phyloP scores from a whole-genome alignment of 2,113 vertebrate genomes.

The Aphyosemion australe region DNA sequence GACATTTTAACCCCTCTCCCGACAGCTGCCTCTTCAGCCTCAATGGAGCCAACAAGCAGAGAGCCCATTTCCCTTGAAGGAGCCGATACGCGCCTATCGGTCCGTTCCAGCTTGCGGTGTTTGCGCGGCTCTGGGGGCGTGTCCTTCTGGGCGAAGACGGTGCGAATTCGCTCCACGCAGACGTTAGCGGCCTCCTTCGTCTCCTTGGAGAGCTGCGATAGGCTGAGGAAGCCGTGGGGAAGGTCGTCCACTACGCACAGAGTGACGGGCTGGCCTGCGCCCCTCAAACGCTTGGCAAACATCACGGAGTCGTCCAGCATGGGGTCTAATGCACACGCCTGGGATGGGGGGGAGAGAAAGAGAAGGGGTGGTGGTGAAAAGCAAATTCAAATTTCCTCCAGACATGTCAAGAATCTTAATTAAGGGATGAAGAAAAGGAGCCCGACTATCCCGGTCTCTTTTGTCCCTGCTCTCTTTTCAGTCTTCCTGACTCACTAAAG shows the following conservation, averaged over 20 bases:
- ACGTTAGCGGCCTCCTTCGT: slow-evolving; percentile 82
- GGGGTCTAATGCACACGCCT: slow-evolving; percentile 92
- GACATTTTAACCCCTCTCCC: slow-evolving; percentile 39
- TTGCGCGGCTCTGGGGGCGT: slow-evolving; percentile 70
- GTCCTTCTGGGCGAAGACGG: slow-evolving; percentile 75
- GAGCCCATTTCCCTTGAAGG: slow-evolving; percentile 42
- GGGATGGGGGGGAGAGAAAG: background rate
- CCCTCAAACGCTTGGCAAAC: slow-evolving; percentile 87
- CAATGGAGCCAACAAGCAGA: slow-evolving; percentile 33
- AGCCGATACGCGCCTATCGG: slow-evolving; percentile 39
- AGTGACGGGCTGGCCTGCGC: slow-evolving; percentile 81
- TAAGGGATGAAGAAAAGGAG: slow-evolving; percentile 51
- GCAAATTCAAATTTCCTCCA: slow-evolving; percentile 50
- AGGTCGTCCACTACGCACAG: slow-evolving; percentile 88
- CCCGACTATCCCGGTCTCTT: slow-evolving; percentile 30
- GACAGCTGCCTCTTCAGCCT: slow-evolving; percentile 37
- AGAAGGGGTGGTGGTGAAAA: slow-evolving; percentile 26
- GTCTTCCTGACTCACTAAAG: slow-evolving; percentile 48
- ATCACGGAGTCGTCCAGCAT: slow-evolving; percentile 93
- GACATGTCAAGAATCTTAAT: slow-evolving; percentile 65
- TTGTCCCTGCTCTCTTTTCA: slow-evolving; percentile 44
- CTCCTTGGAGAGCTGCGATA: slow-evolving; percentile 85
- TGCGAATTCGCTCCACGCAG: slow-evolving; percentile 83
- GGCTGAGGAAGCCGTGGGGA: slow-evolving; percentile 91
- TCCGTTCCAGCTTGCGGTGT: slow-evolving; percentile 82